Conservation (phyloP, 2,797 vertebrate species). For the Carcharodon carcharias region DNA sequence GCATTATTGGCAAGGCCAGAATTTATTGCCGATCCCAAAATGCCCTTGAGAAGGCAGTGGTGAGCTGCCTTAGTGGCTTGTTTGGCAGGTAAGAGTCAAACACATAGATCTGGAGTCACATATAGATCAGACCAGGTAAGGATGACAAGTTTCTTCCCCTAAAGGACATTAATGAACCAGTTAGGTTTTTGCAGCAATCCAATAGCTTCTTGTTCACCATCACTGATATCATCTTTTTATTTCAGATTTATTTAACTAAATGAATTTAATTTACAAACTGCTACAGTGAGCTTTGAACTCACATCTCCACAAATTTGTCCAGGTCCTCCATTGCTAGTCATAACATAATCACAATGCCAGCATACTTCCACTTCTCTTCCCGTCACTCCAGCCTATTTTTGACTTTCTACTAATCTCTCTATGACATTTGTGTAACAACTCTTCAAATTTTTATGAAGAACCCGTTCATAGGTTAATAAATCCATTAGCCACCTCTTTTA, state of each 20-base stretch:
- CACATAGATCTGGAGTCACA: neutral
- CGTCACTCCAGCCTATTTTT: neutral
- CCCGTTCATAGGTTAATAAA: neutral
- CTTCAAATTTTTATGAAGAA: neutral
- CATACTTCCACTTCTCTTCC: neutral
- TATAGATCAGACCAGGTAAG: neutral
- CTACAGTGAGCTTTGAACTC: neutral
- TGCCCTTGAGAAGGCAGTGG: too few species aligned
- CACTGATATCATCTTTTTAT: too few species aligned
- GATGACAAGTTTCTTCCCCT: neutral
- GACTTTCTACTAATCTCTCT: too few species aligned
- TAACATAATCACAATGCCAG: too few species aligned
- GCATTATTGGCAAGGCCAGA: too few species aligned
- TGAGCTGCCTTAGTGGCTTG: too few species aligned
- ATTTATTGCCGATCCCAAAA: too few species aligned
- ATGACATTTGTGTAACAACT: neutral
- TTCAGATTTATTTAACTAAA: too few species aligned
- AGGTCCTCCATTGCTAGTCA: too few species aligned
- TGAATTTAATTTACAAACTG: neutral
- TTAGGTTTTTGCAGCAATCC: neutral
- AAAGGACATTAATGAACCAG: neutral
- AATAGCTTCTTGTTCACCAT: neutral
- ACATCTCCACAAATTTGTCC: too few species aligned
- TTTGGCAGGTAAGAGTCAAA: too few species aligned
- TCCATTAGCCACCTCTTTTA: neutral